Conservation (phyloP, 1,140 invertebrate species). For the Harlomillsia oculata region DNA sequence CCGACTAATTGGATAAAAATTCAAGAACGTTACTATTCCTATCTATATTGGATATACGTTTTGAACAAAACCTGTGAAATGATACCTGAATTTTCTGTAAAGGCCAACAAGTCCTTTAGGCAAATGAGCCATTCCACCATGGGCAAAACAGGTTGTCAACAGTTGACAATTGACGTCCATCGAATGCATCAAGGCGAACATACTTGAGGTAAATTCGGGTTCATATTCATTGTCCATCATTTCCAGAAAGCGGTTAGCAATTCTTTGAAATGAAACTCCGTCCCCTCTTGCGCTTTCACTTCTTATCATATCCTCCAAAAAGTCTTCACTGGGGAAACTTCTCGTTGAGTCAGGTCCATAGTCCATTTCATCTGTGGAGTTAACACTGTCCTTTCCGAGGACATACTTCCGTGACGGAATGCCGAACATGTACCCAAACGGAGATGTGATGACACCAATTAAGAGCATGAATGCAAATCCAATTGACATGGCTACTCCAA, state of each 20-base stretch:
- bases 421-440: slow-evolving; percentile 33
- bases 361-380: neutral
- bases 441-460: slow-evolving; percentile 31
- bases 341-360: neutral
- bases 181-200: neutral
- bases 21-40: too few relatives aligned
- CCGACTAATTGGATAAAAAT: too few relatives aligned
- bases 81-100: slow-evolving; percentile 13
- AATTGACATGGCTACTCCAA: neutral
- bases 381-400: slow-evolving; percentile 5
- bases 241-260: too few relatives aligned
- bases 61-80: too few relatives aligned
- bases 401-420: slow-evolving; percentile 33
- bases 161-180: neutral
- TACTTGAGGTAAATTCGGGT: too few relatives aligned
- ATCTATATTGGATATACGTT: too few relatives aligned
- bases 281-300: too few relatives aligned
- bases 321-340: slow-evolving; percentile 1
- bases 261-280: too few relatives aligned
- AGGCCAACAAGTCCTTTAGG: neutral
- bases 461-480: slow-evolving; percentile 19
- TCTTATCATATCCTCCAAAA: neutral
- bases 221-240: too few relatives aligned
- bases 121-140: slow-evolving; percentile 1
- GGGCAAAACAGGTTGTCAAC: slow-evolving; percentile 9